Percentiles rank a stretch among this genome's conserved stretches.
Conservation (phyloP, 2,888 invertebrate genomes). For the Thymelicus lineola region DNA sequence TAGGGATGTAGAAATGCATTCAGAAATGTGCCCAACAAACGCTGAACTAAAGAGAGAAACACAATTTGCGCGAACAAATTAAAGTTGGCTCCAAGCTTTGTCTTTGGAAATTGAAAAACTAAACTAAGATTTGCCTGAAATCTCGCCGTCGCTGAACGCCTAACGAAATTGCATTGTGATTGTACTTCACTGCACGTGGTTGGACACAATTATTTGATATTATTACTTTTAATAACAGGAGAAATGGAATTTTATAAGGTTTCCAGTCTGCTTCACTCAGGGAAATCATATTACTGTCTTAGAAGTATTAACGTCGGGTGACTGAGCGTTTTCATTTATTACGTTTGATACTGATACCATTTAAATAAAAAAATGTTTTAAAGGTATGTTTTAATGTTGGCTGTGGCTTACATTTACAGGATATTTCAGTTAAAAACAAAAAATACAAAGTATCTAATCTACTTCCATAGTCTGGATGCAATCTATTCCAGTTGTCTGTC, state of each 20-base stretch:
- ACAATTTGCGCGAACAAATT: slow-evolving; percentile 33
- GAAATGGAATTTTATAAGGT: slow-evolving; percentile 48
- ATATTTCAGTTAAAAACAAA: no score
- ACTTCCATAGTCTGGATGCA: no score
- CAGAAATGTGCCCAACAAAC: slow-evolving; percentile 30
- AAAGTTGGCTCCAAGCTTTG: slow-evolving; percentile 37
- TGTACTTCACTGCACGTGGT: slow-evolving; percentile 67
- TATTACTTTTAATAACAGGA: slow-evolving; percentile 66
- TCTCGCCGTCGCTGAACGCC: slow-evolving; percentile 30
- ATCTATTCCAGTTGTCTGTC: no score
- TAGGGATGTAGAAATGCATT: slow-evolving; percentile 11
- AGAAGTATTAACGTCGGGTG: slow-evolving; percentile 21
- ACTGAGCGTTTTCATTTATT: neutral
- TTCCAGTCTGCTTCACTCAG: slow-evolving; percentile 26
- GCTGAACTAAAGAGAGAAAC: slow-evolving; percentile 33
- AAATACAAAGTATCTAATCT: no score
- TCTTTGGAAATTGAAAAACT: slow-evolving; percentile 39
- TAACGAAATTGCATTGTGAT: slow-evolving; percentile 75
- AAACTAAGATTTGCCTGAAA: slow-evolving; percentile 38
- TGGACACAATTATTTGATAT: slow-evolving; percentile 68
- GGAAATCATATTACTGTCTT: slow-evolving; percentile 32
- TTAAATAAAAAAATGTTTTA: neutral
- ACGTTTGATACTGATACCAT: neutral
- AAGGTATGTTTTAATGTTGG: no score
- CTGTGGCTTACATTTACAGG: no score